phyloP scores from a whole-genome alignment of 2,888 invertebrate species.

The Tenthredo scrophulariae region DNA sequence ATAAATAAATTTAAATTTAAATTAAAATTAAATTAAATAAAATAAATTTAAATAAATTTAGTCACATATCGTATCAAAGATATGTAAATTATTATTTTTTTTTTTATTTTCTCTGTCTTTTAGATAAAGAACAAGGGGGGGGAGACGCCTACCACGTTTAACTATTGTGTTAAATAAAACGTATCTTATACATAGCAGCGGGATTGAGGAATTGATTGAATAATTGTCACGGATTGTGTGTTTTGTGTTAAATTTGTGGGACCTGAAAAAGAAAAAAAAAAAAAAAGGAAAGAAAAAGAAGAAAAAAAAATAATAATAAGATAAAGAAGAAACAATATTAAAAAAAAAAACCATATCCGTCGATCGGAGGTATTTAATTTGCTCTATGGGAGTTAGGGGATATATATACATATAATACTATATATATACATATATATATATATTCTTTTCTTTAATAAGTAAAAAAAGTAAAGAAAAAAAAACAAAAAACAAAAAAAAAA shows the following conservation, averaged over 20 bases:
- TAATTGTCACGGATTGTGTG: not conserved
- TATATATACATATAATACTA: not conserved
- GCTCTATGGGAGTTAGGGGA: not conserved
- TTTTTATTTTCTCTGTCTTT: not conserved
- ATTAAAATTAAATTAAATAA: too few relatives aligned
- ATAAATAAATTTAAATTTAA: not conserved
- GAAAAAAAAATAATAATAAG: not conserved
- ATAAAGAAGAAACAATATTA: not conserved
- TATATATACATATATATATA: not conserved
- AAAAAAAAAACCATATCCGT: slow-evolving; percentile 10
- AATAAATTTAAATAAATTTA: slow-evolving; percentile 8
- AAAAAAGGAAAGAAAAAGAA: not conserved
- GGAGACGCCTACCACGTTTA: not conserved
- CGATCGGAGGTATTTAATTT: slow-evolving; percentile 16
- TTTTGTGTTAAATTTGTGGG: slow-evolving; percentile 17
- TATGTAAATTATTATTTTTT: not conserved
- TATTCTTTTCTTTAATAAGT: not conserved
- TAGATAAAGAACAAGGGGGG: slow-evolving; percentile 25
- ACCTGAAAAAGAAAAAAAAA: slow-evolving; percentile 11
- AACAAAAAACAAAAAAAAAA: not conserved
- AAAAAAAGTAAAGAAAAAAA: not conserved
- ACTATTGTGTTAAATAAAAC: slow-evolving; percentile 39
- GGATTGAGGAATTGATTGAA: slow-evolving; percentile 28
- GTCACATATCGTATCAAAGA: slow-evolving; percentile 17
- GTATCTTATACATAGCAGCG: slow-evolving; percentile 51